Percentiles rank a stretch among this genome's conserved stretches.
These are phyloP conservation scores for Origma solitaria DNA, from an alignment of 2,113 vertebrate genomes.

Conservation along the genomic window DNA sequence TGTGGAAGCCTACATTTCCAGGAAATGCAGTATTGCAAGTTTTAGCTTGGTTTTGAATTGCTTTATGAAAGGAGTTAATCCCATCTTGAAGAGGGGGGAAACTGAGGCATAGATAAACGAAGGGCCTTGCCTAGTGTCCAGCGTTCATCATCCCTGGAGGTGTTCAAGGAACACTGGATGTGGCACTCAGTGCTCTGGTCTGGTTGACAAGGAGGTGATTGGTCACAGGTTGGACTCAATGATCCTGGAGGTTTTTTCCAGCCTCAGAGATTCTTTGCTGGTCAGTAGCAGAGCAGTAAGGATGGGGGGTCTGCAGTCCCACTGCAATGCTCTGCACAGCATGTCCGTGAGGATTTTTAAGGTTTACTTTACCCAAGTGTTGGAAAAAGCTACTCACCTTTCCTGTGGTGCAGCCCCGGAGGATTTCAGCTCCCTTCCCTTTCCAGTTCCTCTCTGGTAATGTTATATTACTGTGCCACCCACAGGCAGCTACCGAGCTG, in stretches of 20 bases:
- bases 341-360: rapidly evolving
- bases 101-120: background rate
- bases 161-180: background rate
- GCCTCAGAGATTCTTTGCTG: background rate
- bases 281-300: background rate
- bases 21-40: background rate
- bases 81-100: background rate
- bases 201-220: background rate
- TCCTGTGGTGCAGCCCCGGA: rapidly evolving
- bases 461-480: slow-evolving; percentile 30
- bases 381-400: background rate
- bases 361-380: background rate
- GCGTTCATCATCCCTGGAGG: rapidly evolving
- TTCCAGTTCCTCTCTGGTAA: background rate
- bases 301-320: rapidly evolving
- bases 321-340: rapidly evolving
- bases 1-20: background rate
- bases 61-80: background rate
- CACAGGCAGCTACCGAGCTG: slow-evolving; percentile 20
- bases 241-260: background rate
- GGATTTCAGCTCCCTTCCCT: background rate
- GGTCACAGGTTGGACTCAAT: background rate
- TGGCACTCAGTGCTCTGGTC: background rate
- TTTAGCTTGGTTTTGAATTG: background rate
- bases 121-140: background rate